phyloP scores from a whole-genome alignment of 2,888 invertebrate species.

The Cordylochernes scorpioides region DNA sequence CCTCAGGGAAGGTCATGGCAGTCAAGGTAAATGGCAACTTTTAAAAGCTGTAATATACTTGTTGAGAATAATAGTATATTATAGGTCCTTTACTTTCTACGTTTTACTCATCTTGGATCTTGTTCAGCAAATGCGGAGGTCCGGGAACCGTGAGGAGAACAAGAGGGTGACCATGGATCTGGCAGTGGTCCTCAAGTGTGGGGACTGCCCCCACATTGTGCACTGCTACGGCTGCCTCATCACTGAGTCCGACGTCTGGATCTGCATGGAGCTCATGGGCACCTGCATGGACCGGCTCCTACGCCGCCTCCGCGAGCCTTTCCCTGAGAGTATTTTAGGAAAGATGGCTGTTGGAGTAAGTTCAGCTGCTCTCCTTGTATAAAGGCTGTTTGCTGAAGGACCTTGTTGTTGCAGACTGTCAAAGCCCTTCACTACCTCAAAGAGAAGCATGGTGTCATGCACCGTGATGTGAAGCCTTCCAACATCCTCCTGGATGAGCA shows the following conservation, averaged over 20 bases:
- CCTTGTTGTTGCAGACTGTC: constrained; percentile 37
- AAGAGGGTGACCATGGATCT: constrained; percentile 96
- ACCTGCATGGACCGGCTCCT: constrained; percentile 92
- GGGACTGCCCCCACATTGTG: constrained; percentile 88
- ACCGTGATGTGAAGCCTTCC: constrained; percentile 92
- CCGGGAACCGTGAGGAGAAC: constrained; percentile 84
- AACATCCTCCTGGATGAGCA: constrained; percentile 85
- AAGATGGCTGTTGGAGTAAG: constrained; percentile 86
- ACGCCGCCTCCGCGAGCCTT: constrained; percentile 52
- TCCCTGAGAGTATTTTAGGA: constrained; percentile 83
- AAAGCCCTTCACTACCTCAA: constrained; percentile 91
- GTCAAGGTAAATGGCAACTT: too few relatives aligned
- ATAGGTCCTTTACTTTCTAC: not conserved
- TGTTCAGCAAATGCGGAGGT: constrained; percentile 70
- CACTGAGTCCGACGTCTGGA: constrained; percentile 61
- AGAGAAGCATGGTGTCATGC: constrained; percentile 84
- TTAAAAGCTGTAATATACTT: too few relatives aligned
- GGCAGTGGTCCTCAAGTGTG: constrained; percentile 87
- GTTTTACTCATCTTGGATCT: not conserved
- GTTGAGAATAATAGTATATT: too few relatives aligned
- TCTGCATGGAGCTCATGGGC: constrained; percentile 99
- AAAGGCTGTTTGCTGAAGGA: constrained; percentile 18
- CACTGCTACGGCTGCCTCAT: constrained; percentile 93
- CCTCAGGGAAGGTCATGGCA: constrained; percentile 59
- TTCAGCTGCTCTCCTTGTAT: constrained; percentile 14